These are phyloP conservation scores for Trissolcus basalis DNA, from an alignment of 1,140 invertebrate genomes.

Conservation along the genomic window DNA sequence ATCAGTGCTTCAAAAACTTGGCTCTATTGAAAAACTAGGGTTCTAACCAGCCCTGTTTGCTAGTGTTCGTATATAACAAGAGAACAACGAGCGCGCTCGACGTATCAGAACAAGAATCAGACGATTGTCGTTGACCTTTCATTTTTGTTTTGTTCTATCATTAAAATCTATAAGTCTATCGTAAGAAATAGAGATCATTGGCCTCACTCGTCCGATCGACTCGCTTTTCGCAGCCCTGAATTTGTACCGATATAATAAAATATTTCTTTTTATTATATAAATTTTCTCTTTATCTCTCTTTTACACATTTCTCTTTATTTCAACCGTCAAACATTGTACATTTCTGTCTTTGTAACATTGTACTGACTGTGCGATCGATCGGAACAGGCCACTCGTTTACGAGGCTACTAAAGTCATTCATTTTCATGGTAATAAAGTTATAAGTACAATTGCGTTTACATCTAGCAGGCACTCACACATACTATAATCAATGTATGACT, in stretches of 20 bases:
- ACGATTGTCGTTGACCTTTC: slow-evolving; percentile 29
- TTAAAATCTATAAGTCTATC: slow-evolving; percentile 37
- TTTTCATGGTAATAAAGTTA: slow-evolving; percentile 42
- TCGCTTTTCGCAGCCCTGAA: background rate
- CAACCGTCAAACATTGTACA: slow-evolving; percentile 28
- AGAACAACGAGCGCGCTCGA: slow-evolving; percentile 38
- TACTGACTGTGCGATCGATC: slow-evolving; percentile 12
- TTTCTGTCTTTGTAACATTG: slow-evolving; percentile 18
- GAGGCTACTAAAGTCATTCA: slow-evolving; percentile 52
- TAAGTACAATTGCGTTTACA: slow-evolving; percentile 61
- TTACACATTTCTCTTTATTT: too few species aligned
- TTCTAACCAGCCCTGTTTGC: slow-evolving; percentile 53
- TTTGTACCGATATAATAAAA: slow-evolving; percentile 53
- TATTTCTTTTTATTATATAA: slow-evolving; percentile 33
- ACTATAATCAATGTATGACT: slow-evolving; percentile 74
- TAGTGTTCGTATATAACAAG: slow-evolving; percentile 44
- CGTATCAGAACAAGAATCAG: slow-evolving; percentile 31
- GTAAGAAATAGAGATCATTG: slow-evolving; percentile 68
- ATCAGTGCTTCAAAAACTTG: background rate
- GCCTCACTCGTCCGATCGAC: slow-evolving; percentile 22
- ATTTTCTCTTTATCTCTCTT: slow-evolving; percentile 11
- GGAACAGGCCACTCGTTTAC: slow-evolving; percentile 31
- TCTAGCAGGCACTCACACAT: slow-evolving; percentile 75
- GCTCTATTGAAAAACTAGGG: slow-evolving; percentile 21
- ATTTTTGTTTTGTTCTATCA: slow-evolving; percentile 10